phyloP scores from a whole-genome alignment of 2,797 vertebrate genomes.

The Todus mexicanus region DNA sequence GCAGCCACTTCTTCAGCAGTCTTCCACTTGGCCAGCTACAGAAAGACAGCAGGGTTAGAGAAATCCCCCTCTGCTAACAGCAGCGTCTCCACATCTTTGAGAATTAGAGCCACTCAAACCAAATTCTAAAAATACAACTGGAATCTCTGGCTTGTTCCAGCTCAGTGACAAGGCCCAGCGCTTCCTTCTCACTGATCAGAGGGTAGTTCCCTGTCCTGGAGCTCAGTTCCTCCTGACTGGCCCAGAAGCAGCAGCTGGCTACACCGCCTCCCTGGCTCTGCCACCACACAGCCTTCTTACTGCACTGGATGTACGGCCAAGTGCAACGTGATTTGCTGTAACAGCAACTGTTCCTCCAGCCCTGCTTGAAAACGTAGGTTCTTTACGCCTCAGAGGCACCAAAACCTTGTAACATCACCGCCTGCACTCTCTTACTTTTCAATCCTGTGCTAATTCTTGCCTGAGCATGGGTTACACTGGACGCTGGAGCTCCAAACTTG shows the following conservation, averaged over 20 bases:
- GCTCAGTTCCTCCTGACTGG: background rate
- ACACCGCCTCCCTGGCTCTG: background rate
- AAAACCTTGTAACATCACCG: background rate
- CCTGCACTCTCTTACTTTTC: background rate
- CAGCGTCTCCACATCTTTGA: fast-evolving
- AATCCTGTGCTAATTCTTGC: background rate
- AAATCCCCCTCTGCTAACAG: background rate
- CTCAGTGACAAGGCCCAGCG: background rate
- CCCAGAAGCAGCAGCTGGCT: background rate
- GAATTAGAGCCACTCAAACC: background rate
- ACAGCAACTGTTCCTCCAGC: background rate
- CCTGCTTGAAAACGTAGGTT: background rate
- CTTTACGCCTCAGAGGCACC: background rate
- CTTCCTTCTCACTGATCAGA: background rate
- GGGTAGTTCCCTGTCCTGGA: background rate
- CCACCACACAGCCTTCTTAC: background rate
- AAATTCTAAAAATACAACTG: background rate
- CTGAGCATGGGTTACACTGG: background rate
- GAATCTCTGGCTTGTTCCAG: background rate
- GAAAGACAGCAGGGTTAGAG: background rate
- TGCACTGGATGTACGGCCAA: background rate
- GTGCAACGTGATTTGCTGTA: background rate
- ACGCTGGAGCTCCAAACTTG: background rate
- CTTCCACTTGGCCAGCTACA: conserved; percentile 98
- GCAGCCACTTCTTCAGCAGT: conserved; percentile 99